Percentiles rank a stretch among this genome's conserved stretches.
These are phyloP conservation scores for Lithosia quadra DNA, from an alignment of 2,888 invertebrate genomes.

Conservation along the genomic window DNA sequence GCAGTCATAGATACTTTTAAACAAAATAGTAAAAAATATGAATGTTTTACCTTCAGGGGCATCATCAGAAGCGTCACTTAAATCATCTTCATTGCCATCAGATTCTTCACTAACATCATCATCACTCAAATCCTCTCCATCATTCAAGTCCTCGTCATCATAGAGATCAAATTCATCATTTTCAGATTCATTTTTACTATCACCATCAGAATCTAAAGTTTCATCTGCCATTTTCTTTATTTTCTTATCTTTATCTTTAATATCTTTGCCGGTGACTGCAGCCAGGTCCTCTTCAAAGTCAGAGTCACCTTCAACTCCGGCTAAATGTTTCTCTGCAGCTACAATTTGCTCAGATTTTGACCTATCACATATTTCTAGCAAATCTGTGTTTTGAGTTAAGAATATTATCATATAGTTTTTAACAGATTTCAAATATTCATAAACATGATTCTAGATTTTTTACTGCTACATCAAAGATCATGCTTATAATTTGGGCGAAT, in stretches of 20 bases:
- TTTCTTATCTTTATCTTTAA: constrained; percentile 53
- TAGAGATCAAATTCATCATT: constrained; percentile 32
- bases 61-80: constrained; percentile 47
- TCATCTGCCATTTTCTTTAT: constrained; percentile 34
- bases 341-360: constrained; percentile 88
- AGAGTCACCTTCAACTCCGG: constrained; percentile 85
- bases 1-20: no score
- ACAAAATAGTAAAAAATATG: no score
- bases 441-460: background rate
- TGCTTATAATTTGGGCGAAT: no score
- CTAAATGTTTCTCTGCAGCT: constrained; percentile 88
- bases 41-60: no score
- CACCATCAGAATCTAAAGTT: constrained; percentile 46
- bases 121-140: constrained; percentile 3
- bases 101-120: constrained; percentile 13
- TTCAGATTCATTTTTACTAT: constrained; percentile 42
- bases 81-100: constrained; percentile 40
- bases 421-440: background rate
- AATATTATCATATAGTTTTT: constrained; percentile 14
- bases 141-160: constrained; percentile 28
- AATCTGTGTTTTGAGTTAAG: constrained; percentile 78
- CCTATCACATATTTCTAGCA: constrained; percentile 91
- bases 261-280: constrained; percentile 82
- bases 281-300: constrained; percentile 90
- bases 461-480: no score